Conservation (phyloP, 2,888 invertebrate species). For the Yponomeuta cagnagella region DNA sequence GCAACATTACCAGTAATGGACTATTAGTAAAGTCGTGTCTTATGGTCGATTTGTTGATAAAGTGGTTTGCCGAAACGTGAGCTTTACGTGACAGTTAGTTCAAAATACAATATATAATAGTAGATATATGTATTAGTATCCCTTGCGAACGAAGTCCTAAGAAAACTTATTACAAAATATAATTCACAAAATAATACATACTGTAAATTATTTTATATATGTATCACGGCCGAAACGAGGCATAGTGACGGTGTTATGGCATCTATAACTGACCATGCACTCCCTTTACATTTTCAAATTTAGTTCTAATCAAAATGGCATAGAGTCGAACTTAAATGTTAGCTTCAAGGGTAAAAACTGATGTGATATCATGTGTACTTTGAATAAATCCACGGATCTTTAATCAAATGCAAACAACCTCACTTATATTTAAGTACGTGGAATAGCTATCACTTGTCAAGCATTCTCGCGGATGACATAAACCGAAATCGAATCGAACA, state of each 20-base stretch:
- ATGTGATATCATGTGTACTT: not conserved
- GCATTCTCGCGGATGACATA: conserved; percentile 9
- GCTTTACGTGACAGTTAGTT: not conserved
- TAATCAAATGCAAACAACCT: not conserved
- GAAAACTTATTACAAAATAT: too few species aligned
- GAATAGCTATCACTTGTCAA: conserved; percentile 5
- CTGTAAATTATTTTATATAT: too few species aligned
- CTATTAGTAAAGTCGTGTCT: not conserved
- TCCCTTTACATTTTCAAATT: too few species aligned
- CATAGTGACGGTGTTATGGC: too few species aligned
- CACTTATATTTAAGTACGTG: conserved; percentile 4
- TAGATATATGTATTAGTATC: too few species aligned
- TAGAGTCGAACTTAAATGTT: not conserved
- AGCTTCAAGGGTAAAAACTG: not conserved
- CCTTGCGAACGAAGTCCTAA: too few species aligned
- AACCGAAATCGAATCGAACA: conserved; percentile 13
- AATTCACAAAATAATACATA: not conserved
- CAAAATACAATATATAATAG: not conserved
- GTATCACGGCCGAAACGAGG: too few species aligned
- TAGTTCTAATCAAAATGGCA: too few species aligned
- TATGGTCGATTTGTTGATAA: not conserved
- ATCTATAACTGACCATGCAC: too few species aligned
- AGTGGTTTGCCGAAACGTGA: not conserved
- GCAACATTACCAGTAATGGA: not conserved
- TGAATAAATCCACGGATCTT: not conserved